These are phyloP conservation scores for Zosterops japonicus DNA, from an alignment of 2,113 vertebrate species.

Conservation along the genomic window DNA sequence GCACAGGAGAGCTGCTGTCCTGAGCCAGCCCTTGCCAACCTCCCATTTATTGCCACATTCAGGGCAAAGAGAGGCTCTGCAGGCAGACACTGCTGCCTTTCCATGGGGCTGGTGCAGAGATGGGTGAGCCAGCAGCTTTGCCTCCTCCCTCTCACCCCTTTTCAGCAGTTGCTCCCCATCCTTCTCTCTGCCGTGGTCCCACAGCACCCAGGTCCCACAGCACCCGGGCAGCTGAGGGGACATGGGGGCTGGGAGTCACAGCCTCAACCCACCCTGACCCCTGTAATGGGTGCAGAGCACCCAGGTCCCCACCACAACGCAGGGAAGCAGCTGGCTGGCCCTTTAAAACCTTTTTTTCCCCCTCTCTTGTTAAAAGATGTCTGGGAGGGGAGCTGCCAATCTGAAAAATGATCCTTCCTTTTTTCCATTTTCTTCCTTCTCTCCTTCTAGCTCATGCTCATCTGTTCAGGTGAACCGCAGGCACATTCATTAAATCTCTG, in stretches of 20 bases:
- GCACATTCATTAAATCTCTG: conserved; percentile 75
- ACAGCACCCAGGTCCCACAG: background rate
- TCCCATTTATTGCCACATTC: background rate
- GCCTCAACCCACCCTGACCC: background rate
- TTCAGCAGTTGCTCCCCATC: background rate
- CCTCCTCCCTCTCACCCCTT: background rate
- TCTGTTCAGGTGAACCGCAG: conserved; percentile 75
- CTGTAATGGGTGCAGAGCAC: background rate
- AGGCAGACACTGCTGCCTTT: background rate
- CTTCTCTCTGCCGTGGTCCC: background rate
- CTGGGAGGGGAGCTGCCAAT: conserved; percentile 72
- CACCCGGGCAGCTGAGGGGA: accelerated
- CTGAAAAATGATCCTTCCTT: conserved; percentile 75
- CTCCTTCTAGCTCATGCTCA: conserved; percentile 68
- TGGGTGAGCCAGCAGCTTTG: background rate
- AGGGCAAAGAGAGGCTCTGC: background rate
- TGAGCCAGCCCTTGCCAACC: background rate
- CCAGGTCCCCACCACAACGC: accelerated
- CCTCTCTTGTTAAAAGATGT: conserved; percentile 71
- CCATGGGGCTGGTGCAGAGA: background rate
- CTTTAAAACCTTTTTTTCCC: conserved; percentile 30
- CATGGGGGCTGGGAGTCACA: background rate
- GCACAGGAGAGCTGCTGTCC: accelerated
- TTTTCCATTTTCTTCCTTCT: conserved; percentile 72
- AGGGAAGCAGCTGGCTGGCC: conserved; percentile 45